Evolutionary conservation across 1,140 invertebrate species (phyloP), one percentile per base, ranked within the genome.

Genomic region (Phymastichus coffea): DNA sequence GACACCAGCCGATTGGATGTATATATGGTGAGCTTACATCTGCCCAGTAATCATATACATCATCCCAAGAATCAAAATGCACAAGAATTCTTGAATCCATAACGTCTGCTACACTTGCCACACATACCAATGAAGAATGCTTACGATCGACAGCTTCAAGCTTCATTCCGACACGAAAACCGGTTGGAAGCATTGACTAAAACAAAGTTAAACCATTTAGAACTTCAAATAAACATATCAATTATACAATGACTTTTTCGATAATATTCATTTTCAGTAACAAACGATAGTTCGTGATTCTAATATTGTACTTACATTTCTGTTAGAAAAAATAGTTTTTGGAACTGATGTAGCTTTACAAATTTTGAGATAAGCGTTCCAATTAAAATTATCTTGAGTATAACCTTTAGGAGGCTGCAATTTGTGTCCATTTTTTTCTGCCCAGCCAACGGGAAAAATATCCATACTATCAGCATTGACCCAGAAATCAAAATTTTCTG

Each of bases 51-150:
- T 98, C 95, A 74, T 95, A 97, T 64, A 89, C 87, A 70, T 93
- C 89, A 70, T 94, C 90, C 94, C 94, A 97, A 65, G 91, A 92
- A 82, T 97, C 95, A 80, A 97, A 98, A 77, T 95, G 94, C 44
- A 98, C 87, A 2, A 95, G 85, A 68, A 98, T 86, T 26, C 93
- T 81, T 65, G 88, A 87, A 65, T 93, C 90, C 78, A 96, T 84
- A 53, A 94, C 85, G 70, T 93, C 92, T 40, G 86, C 84, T 10
- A 97, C 86, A 22, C 90, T 91, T 2, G 94, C 93, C n/a, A 95
- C 94, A 72, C 94, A 94, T 20, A 95, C 87, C 33, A 91, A 74
- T 0, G 85, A 86, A 8, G 88, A 88, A 77, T 97, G 94, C 72
- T 94, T 94, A 30, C 90, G 86, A 78, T 98, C 95, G 40, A 97